Evolutionary conservation across 1,140 invertebrate species (phyloP).

Genomic region (Mycetomoellerius zeteki): DNA sequence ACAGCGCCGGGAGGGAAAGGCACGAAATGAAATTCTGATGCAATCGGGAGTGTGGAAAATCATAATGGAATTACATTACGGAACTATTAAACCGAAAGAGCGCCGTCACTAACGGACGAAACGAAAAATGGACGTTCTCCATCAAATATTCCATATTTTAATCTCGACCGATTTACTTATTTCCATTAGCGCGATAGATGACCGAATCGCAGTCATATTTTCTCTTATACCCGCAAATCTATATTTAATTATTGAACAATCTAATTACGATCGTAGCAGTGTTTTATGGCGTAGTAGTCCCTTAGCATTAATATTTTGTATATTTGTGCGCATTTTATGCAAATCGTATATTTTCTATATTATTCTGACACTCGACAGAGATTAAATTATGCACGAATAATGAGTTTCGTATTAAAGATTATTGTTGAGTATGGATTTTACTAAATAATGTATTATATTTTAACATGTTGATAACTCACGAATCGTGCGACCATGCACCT

Average conservation of each 20-base stretch:
- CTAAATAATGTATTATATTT: constrained; percentile 19
- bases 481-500: background rate
- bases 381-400: constrained; percentile 49
- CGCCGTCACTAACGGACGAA: constrained; percentile 41
- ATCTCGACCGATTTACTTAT: constrained; percentile 46
- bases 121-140: constrained; percentile 35
- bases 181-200: constrained; percentile 6
- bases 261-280: background rate
- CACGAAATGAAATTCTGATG: constrained; percentile 66
- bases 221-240: background rate
- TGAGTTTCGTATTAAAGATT: constrained; percentile 21
- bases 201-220: background rate
- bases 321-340: background rate
- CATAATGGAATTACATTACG: constrained; percentile 67
- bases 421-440: constrained; percentile 24
- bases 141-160: constrained; percentile 61
- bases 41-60: constrained; percentile 58
- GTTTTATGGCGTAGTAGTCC: background rate
- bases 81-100: constrained; percentile 64
- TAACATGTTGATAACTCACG: constrained; percentile 9
- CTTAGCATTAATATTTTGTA: constrained; percentile 14
- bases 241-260: constrained; percentile 3
- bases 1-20: background rate
- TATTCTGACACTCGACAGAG: constrained; percentile 24
- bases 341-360: constrained; percentile 34